Evolutionary conservation across 2,113 vertebrate species (phyloP).

Genomic region (Hystrix cristata): DNA sequence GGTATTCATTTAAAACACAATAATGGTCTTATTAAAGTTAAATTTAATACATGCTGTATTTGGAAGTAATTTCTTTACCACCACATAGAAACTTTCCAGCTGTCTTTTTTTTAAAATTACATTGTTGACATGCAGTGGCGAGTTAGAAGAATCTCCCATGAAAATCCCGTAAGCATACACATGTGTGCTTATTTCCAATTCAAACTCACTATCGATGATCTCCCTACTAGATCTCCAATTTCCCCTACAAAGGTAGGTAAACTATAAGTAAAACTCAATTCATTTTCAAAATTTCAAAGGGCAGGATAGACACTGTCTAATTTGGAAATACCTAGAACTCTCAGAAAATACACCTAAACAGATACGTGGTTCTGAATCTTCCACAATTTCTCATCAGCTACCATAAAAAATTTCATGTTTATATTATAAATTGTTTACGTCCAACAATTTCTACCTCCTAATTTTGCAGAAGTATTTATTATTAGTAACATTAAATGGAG

Average conservation of each 20-base stretch:
- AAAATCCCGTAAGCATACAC: slow-evolving; percentile 56
- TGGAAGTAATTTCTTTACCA: slow-evolving; percentile 78
- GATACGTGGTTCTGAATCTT: background rate
- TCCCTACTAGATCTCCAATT: background rate
- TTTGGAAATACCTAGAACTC: slow-evolving; percentile 14
- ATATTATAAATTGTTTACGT: slow-evolving; percentile 4
- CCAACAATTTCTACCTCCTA: background rate
- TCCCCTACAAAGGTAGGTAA: background rate
- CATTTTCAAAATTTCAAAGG: background rate
- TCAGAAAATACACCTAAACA: background rate
- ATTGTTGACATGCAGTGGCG: slow-evolving; percentile 69
- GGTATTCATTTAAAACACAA: slow-evolving; percentile 79
- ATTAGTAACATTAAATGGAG: background rate
- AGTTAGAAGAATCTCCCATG: slow-evolving; percentile 61
- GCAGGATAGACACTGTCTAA: background rate
- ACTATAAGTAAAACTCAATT: slow-evolving; percentile 31
- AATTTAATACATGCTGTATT: slow-evolving; percentile 75
- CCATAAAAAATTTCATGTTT: slow-evolving; percentile 27
- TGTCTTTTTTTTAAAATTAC: slow-evolving; percentile 46
- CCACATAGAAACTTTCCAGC: slow-evolving; percentile 59
- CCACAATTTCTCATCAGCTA: background rate
- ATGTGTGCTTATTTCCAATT: slow-evolving; percentile 57
- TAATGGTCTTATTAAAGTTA: slow-evolving; percentile 77
- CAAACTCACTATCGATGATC: background rate
- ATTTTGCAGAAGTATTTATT: background rate